Evolutionary conservation across 2,888 invertebrate species (phyloP).

Genomic region (Hyppa rectilinea): DNA sequence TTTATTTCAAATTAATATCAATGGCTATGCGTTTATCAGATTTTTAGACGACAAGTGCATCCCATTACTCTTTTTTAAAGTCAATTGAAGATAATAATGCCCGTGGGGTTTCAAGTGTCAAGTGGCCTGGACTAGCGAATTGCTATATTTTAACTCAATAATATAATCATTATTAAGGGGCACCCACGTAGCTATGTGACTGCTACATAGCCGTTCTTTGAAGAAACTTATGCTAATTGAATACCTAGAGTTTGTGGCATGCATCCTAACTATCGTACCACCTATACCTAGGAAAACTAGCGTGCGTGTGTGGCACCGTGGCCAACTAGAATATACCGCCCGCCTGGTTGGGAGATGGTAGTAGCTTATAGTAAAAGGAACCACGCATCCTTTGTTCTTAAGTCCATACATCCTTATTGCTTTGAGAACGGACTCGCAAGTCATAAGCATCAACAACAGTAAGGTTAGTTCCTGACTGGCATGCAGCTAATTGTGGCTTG

Average conservation of each 20-base stretch:
- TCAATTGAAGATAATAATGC: constrained; percentile 36
- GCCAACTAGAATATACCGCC: constrained; percentile 33
- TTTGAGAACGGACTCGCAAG: constrained; percentile 21
- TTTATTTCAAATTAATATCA: constrained; percentile 10
- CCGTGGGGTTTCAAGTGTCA: constrained; percentile 32
- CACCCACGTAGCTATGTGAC: constrained; percentile 39
- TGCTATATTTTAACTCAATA: constrained; percentile 28
- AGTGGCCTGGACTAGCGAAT: constrained; percentile 14
- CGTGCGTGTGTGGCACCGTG: constrained; percentile 20
- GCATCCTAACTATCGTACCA: constrained; percentile 24
- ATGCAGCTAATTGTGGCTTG: constrained; percentile 4
- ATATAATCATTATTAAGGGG: constrained; percentile 44
- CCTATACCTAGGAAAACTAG: constrained; percentile 18
- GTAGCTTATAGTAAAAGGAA: constrained; percentile 8
- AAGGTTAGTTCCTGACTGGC: constrained; percentile 12
- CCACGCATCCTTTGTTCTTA: constrained; percentile 25
- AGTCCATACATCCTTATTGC: constrained; percentile 32
- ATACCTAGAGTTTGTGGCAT: constrained; percentile 32
- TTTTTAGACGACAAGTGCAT: neutral
- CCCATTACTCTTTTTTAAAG: constrained; percentile 9
- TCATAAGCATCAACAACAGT: constrained; percentile 29
- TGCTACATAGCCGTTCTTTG: constrained; percentile 33
- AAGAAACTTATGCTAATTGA: constrained; percentile 52
- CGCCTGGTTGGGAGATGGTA: constrained; percentile 5
- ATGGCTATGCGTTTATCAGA: neutral